Conservation (phyloP, 2,113 vertebrate genomes). For the Jaculus jaculus region DNA sequence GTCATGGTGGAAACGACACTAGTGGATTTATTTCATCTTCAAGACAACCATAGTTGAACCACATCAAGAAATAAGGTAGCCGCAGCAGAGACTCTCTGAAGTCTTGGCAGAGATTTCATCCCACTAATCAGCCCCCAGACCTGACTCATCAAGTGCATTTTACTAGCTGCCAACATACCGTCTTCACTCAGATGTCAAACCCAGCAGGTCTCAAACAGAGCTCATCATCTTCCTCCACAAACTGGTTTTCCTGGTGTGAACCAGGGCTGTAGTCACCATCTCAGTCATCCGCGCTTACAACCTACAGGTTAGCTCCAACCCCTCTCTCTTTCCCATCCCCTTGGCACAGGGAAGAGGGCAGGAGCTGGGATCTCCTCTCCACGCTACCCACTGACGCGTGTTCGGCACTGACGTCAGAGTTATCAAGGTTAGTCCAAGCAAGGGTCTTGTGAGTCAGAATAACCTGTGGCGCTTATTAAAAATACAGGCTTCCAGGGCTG, state of each 20-base stretch:
- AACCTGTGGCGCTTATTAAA: neutral
- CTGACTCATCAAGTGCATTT: constrained; percentile 47
- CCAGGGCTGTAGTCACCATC: neutral
- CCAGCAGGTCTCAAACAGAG: neutral
- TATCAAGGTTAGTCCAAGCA: neutral
- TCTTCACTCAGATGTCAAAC: constrained; percentile 37
- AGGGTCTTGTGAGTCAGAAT: constrained; percentile 18
- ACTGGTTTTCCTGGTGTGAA: constrained; percentile 53
- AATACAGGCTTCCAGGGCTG: neutral
- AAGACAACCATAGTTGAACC: neutral
- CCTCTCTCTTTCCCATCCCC: constrained; percentile 21
- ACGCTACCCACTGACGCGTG: neutral
- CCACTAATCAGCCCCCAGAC: constrained; percentile 8
- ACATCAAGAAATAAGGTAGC: constrained; percentile 53
- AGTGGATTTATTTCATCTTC: neutral
- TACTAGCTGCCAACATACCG: constrained; percentile 19
- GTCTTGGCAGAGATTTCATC: constrained; percentile 31
- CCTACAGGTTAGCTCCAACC: neutral
- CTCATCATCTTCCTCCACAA: constrained; percentile 55
- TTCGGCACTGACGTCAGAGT: neutral
- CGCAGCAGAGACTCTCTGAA: constrained; percentile 27
- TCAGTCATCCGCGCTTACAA: neutral
- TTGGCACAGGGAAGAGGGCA: neutral
- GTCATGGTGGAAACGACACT: neutral
- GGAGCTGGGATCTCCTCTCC: neutral